Evolutionary conservation across 2,797 vertebrate species (phyloP).

Genomic region (Spinibarbus caldwelli): DNA sequence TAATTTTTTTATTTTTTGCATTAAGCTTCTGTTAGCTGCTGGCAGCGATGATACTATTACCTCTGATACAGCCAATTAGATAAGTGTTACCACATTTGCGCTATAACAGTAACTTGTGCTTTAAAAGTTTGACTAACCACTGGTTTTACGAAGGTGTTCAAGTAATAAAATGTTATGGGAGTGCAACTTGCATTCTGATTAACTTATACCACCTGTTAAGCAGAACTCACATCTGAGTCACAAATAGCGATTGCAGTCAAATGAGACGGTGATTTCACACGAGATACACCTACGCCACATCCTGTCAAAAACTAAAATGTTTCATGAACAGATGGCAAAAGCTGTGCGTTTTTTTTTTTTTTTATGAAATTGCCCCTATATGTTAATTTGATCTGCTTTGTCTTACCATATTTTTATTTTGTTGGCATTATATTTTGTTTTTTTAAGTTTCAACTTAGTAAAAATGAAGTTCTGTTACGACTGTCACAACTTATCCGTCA

Average conservation of each 20-base stretch:
- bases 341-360: conserved; percentile 17
- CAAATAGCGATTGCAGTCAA: background rate
- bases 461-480: background rate
- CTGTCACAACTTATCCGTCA: background rate
- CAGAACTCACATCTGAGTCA: conserved; percentile 12
- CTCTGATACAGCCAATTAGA: conserved; percentile 40
- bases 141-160: conserved; percentile 2
- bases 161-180: conserved; percentile 7
- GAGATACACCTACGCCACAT: conserved; percentile 57
- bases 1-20: background rate
- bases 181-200: conserved; percentile 2
- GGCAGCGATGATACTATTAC: too few species aligned
- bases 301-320: conserved; percentile 53
- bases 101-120: background rate
- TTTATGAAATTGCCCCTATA: background rate
- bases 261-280: conserved; percentile 1
- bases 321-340: conserved; percentile 61
- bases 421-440: background rate
- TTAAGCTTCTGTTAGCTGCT: conserved; percentile 16
- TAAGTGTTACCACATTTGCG: conserved; percentile 32
- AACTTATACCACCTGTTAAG: conserved; percentile 34
- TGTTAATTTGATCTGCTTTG: conserved; percentile 8
- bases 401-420: background rate
- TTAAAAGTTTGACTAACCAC: conserved; percentile 11
- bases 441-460: background rate